Base-by-base conservation (phyloP, 2,113 vertebrate genomes). In the Xerus inauris region DNA sequence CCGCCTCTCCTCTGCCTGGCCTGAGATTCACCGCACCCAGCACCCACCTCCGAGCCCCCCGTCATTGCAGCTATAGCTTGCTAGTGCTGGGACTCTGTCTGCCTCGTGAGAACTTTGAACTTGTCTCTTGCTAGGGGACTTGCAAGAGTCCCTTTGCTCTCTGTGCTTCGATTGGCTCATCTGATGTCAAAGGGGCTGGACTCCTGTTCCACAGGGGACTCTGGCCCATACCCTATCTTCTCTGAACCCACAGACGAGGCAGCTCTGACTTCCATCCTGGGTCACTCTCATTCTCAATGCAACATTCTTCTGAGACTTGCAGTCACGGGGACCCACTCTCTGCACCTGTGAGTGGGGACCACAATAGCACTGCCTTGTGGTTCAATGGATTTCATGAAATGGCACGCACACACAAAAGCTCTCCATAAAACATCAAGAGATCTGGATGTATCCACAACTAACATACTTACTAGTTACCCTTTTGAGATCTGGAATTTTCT, bases 201-300 rank as follows among this genome's bases (percentile, higher is more conserved):
- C 7, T 12, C 6, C 3, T 12, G 19, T 17, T 28, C 42, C 59
- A 30, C 12, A 5, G 59, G 24, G 14, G 12, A 2, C 30, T 14
- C 0, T 3, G 26, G 17, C 8, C 32, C 24, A 82, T 2, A 1
- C 73, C 35, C 6, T 19, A 4, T 65, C 67, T 87, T 5, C 22
- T 5, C 10, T 5, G 35, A 38, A 38, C 22, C 26, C 6, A 3
- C 7, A 13, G 59, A 32, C 1, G 3, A 8, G 3, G 57, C 19
- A 22, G 51, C 75, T 38, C 54, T 38, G 42, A 38, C 57, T 8
- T 57, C 20, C 49, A 28, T 3, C 40, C 80, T 65, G 26, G 40
- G 10, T 51, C 17, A 5, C 1, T 30, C 2, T 24, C 83, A 8
- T 5, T 12, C 0, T 0, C 8, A 11, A 0, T 0, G 38, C 40